A percentile compares a stretch with the other conserved stretches of the same genome.
Conservation (phyloP, 35 echinoderm and acorn worm genomes). For the Anneissia japonica region DNA sequence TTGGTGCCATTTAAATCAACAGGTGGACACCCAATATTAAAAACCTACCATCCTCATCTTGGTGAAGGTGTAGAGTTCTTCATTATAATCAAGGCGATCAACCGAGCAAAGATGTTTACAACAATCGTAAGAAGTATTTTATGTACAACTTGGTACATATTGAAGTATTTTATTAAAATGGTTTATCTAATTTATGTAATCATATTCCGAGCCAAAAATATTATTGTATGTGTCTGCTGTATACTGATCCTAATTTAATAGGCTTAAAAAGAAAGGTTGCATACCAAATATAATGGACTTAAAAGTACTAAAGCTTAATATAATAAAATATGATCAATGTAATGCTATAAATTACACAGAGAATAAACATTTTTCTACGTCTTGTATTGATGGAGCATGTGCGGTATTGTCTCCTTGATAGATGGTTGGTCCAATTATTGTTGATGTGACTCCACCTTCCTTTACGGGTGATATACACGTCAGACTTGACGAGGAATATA, state of each 20-base stretch:
- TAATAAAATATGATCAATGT: too few species aligned
- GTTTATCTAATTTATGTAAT: too few species aligned
- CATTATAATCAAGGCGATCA: conserved; percentile 20
- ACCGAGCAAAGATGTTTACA: conserved; percentile 30
- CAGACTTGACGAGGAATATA: neutral
- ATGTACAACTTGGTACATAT: too few species aligned
- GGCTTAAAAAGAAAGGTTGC: too few species aligned
- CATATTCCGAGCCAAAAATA: too few species aligned
- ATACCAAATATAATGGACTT: too few species aligned
- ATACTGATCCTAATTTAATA: too few species aligned
- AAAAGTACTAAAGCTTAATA: too few species aligned
- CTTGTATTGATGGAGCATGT: neutral
- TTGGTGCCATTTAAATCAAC: conserved; percentile 20
- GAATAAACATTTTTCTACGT: neutral
- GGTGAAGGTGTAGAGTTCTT: conserved; percentile 18
- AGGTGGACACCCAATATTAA: conserved; percentile 8
- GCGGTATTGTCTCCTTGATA: neutral
- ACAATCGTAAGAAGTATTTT: conserved; percentile 12
- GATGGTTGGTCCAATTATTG: conserved; percentile 42
- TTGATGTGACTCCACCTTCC: conserved; percentile 30
- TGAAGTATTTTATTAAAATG: too few species aligned
- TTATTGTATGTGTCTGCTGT: too few species aligned
- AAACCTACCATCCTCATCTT: conserved; percentile 38
- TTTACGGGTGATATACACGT: conserved; percentile 16
- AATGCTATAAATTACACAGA: neutral